Evolutionary conservation across 2,888 invertebrate genomes (phyloP).

Genomic region (Argyresthia albistria): DNA sequence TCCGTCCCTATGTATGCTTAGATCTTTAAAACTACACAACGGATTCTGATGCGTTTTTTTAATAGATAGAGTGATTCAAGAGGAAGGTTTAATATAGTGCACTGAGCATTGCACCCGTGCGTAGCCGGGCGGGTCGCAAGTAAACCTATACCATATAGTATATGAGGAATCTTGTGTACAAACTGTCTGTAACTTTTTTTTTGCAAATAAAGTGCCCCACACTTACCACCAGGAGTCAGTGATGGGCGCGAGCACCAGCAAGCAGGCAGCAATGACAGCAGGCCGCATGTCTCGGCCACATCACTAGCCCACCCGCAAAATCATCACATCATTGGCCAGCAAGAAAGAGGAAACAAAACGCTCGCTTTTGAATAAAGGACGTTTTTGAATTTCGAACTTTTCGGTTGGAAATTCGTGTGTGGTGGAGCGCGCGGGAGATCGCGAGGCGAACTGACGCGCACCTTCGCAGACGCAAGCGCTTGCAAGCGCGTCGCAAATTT

Average conservation of each 20-base stretch:
- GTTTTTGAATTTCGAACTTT: background rate
- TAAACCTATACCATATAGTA: too few species aligned
- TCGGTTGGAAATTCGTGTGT: conserved; percentile 35
- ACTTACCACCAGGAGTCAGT: conserved; percentile 92
- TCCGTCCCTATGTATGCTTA: too few species aligned
- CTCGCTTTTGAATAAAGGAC: background rate
- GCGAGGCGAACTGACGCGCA: conserved; percentile 59
- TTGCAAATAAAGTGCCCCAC: conserved; percentile 6
- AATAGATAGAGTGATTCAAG: too few species aligned
- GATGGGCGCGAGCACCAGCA: conserved; percentile 90
- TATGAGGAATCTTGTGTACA: too few species aligned
- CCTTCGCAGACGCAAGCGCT: conserved; percentile 32
- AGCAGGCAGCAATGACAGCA: conserved; percentile 86
- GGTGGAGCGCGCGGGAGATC: conserved; percentile 57
- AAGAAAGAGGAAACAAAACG: background rate
- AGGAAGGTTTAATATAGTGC: too few species aligned
- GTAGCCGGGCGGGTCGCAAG: too few species aligned
- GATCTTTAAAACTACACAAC: too few species aligned
- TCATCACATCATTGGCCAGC: conserved; percentile 19
- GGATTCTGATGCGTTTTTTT: too few species aligned
- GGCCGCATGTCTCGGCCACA: conserved; percentile 76
- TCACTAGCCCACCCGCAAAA: conserved; percentile 49
- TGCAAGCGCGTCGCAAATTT: conserved; percentile 39
- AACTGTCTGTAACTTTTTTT: too few species aligned
- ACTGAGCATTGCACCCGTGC: too few species aligned